Base-by-base conservation (phyloP, 1,140 invertebrate genomes). In the Chrysoperla carnea region DNA sequence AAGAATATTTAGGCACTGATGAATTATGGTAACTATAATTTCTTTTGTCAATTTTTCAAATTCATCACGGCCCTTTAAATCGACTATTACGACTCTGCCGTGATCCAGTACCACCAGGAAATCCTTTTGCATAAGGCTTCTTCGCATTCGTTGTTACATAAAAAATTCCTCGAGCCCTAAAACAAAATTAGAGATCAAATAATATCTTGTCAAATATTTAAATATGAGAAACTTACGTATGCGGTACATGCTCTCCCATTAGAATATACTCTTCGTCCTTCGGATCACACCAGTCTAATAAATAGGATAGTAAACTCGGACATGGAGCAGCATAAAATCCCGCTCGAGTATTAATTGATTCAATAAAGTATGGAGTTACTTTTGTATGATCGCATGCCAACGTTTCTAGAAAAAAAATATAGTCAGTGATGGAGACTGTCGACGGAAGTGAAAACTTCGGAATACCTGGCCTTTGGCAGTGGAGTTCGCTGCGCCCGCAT, bases 61-160 rank as follows among this genome's bases (percentile, higher is more conserved):
- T 23, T 23, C 17, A 23, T 23, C 17, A 23, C 5, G 17, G 17
- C 5, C 17, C 17, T 23, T 23, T 23, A 23, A 23, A 23, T 23
- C 17, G 17, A 23, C 17, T 23, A 23, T 23, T 23, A 23, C 17
- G 17, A 23, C 17, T 23, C 17, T 23, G 17, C 17, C 17, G 17
- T 23, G 17, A 23, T 23, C 17, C 17, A 12, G 4, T 35, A 23
- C 75, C 76, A 50, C 66, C 74, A 35, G 81, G 82, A 56, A 78
- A 81, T n/a, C 83, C 83, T 62, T 78, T 70, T 23, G 83, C 82
- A 65, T 81, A 87, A 6, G 84, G 84, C 51, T 76, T 76, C 54
- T 78, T 74, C n/a, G 76, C 77, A 64, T 86, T 86, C 50, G 84
- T 88, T 48, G 76, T 78, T n/a, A 87, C 75, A 60, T 87, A 87